Base-by-base conservation (phyloP, 37 sponge, comb jelly and placozoan species). In the Axinella damicornis region DNA sequence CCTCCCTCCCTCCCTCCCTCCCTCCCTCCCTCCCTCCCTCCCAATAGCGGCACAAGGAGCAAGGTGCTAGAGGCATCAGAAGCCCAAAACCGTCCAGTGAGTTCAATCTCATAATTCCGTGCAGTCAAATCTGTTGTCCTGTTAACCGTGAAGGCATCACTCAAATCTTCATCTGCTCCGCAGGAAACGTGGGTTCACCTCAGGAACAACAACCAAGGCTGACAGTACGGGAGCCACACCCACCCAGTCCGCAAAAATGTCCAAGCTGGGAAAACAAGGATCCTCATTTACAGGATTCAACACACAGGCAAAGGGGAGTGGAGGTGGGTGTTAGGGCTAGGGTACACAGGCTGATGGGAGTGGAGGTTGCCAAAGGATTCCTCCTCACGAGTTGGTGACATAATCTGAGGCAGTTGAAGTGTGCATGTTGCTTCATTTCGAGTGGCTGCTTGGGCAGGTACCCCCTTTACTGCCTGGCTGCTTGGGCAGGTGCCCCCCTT, bases 131-230 rank as follows among this genome's bases (percentile, higher is more conserved):
- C 46, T 46, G 46, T 46, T 9, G 6, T 46, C 46, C 9, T 46
- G 46, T 46, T 9, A 46, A 12, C 9, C 46, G 4, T 46, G 46
- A 4, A 46, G 46, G 17, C n/a, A n/a, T n/a, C n/a, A n/a, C n/a
- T n/a, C n/a, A n/a, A n/a, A n/a, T n/a, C n/a, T n/a, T n/a, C 36
- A 1, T 36, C 20, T 37, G 13, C 71, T 4, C 38, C 19, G 27
- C 83, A 88, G 93, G 93, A n/a, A 92, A 78, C 89, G 93, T 34
- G 93, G 93, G 20, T 92, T 92, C 54, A 80, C 75, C 0, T 80
- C 89, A 52, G 68, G 72, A 18, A 83, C 82, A 0, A 71, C 89
- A n/a, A 76, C 73, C 56, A 85, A 80, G 78, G 30, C 36, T 0
- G 80, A 77, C 35, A n/a, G 54, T 52, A 68, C 55, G 33, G 80